These are phyloP conservation scores for Anas georgica DNA, from an alignment of 2,797 vertebrate species.

Conservation along the genomic window DNA sequence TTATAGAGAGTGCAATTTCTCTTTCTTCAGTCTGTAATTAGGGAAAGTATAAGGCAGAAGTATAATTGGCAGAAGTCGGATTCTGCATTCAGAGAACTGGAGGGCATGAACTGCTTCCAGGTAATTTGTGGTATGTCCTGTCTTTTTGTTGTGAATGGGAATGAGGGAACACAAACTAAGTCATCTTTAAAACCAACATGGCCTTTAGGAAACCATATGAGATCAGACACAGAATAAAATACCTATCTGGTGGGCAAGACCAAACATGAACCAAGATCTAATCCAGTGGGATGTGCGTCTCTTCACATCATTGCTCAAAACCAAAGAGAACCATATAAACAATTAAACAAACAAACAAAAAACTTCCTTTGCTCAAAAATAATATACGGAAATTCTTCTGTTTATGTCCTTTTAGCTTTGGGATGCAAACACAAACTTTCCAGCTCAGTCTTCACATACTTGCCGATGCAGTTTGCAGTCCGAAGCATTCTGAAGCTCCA, in stretches of 20 bases:
- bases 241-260: not conserved
- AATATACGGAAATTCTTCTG: not conserved
- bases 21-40: not conserved
- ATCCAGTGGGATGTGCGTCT: not conserved
- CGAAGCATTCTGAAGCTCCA: not conserved
- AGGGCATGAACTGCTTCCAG: not conserved
- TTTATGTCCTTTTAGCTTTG: not conserved
- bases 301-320: not conserved
- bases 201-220: not conserved
- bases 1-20: not conserved
- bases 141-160: not conserved
- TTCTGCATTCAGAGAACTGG: not conserved
- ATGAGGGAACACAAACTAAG: not conserved
- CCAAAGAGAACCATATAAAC: not conserved
- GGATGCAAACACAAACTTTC: not conserved
- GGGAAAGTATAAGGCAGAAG: not conserved
- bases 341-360: not conserved
- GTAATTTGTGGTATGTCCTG: not conserved
- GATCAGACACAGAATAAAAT: not conserved
- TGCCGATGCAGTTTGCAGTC: not conserved
- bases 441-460: not conserved
- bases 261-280: not conserved
- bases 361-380: not conserved
- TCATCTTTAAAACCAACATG: not conserved
- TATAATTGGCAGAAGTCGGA: not conserved